Conservation (phyloP, 2,797 vertebrate genomes). For the Megalops cyprinoides region DNA sequence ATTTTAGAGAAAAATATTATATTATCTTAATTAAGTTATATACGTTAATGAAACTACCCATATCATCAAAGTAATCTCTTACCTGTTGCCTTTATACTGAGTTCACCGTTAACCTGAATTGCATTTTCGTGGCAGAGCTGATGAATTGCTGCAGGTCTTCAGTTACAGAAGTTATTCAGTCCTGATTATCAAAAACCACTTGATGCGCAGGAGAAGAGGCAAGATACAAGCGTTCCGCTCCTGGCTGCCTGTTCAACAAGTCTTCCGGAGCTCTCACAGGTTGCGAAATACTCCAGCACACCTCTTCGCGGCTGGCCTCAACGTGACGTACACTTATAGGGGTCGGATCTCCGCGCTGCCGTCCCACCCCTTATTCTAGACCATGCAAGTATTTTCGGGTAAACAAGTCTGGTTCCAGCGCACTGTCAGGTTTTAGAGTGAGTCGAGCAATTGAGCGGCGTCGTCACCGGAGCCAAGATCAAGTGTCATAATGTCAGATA, state of each 20-base stretch:
- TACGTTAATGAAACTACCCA: background rate
- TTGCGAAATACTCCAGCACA: slow-evolving; percentile 48
- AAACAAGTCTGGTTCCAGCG: slow-evolving; percentile 89
- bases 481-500: slow-evolving; percentile 78
- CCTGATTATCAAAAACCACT: background rate
- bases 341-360: slow-evolving; percentile 74
- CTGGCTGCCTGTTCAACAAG: slow-evolving; percentile 28
- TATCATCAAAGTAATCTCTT: background rate
- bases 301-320: slow-evolving; percentile 66
- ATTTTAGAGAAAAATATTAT: background rate
- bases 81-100: background rate
- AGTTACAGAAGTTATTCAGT: background rate
- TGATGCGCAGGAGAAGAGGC: background rate
- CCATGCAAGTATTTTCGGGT: slow-evolving; percentile 69
- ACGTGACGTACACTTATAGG: slow-evolving; percentile 79
- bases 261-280: slow-evolving; percentile 37
- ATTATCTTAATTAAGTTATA: background rate
- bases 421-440: slow-evolving; percentile 83
- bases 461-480: slow-evolving; percentile 71
- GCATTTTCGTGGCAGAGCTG: background rate
- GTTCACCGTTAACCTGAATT: background rate
- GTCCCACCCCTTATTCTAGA: slow-evolving; percentile 73
- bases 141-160: background rate
- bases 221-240: slow-evolving; percentile 15
- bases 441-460: slow-evolving; percentile 72